Evolutionary conservation across 2,888 invertebrate genomes (phyloP).

Genomic region (Zygaena filipendulae): DNA sequence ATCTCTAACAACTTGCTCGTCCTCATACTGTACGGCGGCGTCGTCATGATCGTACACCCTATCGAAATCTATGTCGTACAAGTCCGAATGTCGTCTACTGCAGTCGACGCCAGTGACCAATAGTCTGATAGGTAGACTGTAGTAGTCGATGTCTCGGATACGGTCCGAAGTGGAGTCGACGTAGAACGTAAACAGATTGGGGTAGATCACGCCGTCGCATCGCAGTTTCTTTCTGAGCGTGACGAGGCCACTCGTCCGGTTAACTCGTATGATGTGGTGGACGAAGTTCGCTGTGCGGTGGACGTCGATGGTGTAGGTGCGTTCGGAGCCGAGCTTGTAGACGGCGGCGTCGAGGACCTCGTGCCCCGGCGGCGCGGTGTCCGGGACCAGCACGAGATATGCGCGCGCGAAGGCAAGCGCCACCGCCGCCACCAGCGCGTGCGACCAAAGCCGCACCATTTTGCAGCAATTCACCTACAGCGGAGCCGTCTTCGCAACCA

Average conservation of each 20-base stretch:
- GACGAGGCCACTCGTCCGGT: conserved; percentile 79
- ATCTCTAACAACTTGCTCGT: conserved; percentile 49
- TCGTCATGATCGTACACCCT: conserved; percentile 66
- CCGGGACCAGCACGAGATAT: conserved; percentile 71
- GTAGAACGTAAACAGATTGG: conserved; percentile 86
- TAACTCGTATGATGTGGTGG: conserved; percentile 79
- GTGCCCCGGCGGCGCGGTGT: conserved; percentile 71
- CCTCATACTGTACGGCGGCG: conserved; percentile 50
- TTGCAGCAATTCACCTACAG: conserved; percentile 42
- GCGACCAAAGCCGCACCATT: conserved; percentile 37
- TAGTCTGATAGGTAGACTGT: conserved; percentile 81
- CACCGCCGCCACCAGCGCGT: conserved; percentile 32
- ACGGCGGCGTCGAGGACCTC: conserved; percentile 83
- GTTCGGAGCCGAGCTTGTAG: conserved; percentile 81
- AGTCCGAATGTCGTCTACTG: conserved; percentile 71
- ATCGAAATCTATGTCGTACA: conserved; percentile 69
- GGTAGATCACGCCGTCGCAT: conserved; percentile 86
- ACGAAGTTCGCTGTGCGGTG: conserved; percentile 87
- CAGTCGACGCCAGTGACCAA: conserved; percentile 79
- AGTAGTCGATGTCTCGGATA: conserved; percentile 83
- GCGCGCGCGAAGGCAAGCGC: conserved; percentile 38
- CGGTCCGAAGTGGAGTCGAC: conserved; percentile 87
- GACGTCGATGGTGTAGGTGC: conserved; percentile 81
- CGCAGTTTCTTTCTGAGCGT: conserved; percentile 76
- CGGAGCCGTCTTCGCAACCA: conserved; percentile 49